Evolutionary conservation across 2,113 vertebrate genomes (phyloP).

Genomic region (Hyaena hyaena): DNA sequence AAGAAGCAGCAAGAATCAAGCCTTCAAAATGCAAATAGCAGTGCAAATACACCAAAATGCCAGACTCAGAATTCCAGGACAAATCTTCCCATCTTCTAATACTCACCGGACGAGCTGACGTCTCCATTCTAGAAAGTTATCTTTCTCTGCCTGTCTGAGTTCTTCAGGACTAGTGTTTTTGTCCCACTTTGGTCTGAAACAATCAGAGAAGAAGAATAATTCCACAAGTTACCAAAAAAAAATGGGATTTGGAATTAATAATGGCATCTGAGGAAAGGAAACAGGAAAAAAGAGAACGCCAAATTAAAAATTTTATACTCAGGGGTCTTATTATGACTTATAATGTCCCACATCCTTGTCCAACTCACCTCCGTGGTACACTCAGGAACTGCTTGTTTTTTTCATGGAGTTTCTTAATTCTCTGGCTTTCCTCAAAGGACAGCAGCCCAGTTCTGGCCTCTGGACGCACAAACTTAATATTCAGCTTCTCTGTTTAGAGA

Average conservation of each 20-base stretch:
- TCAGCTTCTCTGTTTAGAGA: slow-evolving; percentile 92
- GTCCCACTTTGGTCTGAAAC: slow-evolving; percentile 92
- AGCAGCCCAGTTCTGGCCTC: slow-evolving; percentile 91
- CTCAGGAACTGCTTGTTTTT: slow-evolving; percentile 92
- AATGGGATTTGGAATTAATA: neutral
- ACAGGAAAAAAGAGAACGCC: neutral
- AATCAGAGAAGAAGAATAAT: neutral
- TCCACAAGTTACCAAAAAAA: slow-evolving; percentile 33
- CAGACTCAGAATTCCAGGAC: neutral
- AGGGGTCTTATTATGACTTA: neutral
- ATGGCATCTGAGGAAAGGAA: neutral
- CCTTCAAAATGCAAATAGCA: neutral
- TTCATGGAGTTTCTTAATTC: slow-evolving; percentile 91
- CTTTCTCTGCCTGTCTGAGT: slow-evolving; percentile 93
- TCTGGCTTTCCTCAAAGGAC: slow-evolving; percentile 90
- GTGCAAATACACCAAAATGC: neutral
- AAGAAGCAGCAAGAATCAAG: neutral
- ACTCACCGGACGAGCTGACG: slow-evolving; percentile 92
- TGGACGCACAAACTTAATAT: slow-evolving; percentile 92
- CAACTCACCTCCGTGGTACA: slow-evolving; percentile 92
- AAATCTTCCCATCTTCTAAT: neutral
- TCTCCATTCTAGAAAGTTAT: slow-evolving; percentile 96
- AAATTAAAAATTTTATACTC: neutral
- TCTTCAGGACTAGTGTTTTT: slow-evolving; percentile 91
- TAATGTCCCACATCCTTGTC: neutral